Evolutionary conservation across 2,888 invertebrate species (phyloP).

Genomic region (Hypselothyrea guttata): DNA sequence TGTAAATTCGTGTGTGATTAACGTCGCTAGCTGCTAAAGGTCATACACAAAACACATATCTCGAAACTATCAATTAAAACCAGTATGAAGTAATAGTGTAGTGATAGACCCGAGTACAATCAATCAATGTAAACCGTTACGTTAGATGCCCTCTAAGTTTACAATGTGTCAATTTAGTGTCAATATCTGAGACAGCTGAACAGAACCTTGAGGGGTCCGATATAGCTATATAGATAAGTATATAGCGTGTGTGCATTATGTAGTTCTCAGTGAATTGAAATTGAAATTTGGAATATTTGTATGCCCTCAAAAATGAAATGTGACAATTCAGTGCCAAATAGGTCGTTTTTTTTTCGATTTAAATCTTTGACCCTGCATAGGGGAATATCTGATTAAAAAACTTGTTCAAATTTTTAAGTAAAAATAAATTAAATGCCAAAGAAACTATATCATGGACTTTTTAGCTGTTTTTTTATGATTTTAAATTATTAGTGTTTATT

Average conservation of each 20-base stretch:
- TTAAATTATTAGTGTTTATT: no score
- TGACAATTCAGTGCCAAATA: conserved; percentile 18
- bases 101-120: neutral
- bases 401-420: no score
- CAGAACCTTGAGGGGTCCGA: conserved; percentile 34
- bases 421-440: no score
- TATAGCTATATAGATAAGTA: conserved; percentile 29
- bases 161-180: conserved; percentile 21
- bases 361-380: neutral
- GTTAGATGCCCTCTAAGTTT: conserved; percentile 44
- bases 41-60: neutral
- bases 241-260: conserved; percentile 28
- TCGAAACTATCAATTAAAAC: conserved; percentile 29
- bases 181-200: conserved; percentile 22
- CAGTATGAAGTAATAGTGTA: neutral
- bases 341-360: neutral
- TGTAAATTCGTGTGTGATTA: conserved; percentile 38
- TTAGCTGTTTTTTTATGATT: no score
- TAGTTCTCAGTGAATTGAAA: conserved; percentile 5
- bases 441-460: no score
- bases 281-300: neutral
- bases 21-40: conserved; percentile 20
- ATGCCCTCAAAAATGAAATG: neutral
- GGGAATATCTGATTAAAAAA: no score
- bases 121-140: conserved; percentile 2